These are phyloP conservation scores for Apis laboriosa DNA, from an alignment of 1,140 invertebrate species.

Conservation along the genomic window DNA sequence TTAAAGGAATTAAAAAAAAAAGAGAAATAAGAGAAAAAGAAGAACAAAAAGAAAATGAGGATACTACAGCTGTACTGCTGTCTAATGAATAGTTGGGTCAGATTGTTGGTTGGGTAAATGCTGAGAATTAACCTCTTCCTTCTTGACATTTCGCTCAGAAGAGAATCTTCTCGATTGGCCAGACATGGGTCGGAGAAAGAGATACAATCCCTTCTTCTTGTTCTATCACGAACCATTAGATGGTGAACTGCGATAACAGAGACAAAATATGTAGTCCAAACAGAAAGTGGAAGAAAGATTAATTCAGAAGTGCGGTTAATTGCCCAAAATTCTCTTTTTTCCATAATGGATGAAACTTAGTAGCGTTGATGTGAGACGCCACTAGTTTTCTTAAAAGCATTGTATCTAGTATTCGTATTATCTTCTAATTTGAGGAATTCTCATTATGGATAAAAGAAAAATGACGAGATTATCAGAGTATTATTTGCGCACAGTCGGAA, in stretches of 20 bases:
- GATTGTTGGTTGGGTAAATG: conserved; percentile 67
- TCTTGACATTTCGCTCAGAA: conserved; percentile 73
- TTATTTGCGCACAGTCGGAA: conserved; percentile 18
- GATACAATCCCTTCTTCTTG: conserved; percentile 29
- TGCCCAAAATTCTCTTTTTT: conserved; percentile 43
- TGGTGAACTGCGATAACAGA: conserved; percentile 36
- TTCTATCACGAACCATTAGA: conserved; percentile 46
- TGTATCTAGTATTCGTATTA: not conserved
- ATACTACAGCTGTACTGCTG: conserved; percentile 67
- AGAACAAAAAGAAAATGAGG: conserved; percentile 40
- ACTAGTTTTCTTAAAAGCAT: conserved; percentile 42
- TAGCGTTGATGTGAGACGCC: conserved; percentile 33
- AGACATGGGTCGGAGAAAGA: not conserved
- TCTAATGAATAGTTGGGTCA: conserved; percentile 76
- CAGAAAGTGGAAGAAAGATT: conserved; percentile 49
- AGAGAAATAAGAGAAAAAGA: conserved; percentile 19
- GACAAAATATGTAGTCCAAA: conserved; percentile 34
- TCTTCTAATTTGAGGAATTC: conserved; percentile 53
- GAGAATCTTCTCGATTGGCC: conserved; percentile 47
- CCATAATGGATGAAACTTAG: conserved; percentile 35
- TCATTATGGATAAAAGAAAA: conserved; percentile 6
- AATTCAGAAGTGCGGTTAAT: conserved; percentile 44
- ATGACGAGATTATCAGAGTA: not conserved
- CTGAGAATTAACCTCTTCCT: conserved; percentile 72
- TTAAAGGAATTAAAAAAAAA: not conserved